A percentile compares a stretch with the other conserved stretches of the same genome.
Evolutionary conservation across 2,113 vertebrate genomes (phyloP).

Genomic region (Patagioenas fasciata): DNA sequence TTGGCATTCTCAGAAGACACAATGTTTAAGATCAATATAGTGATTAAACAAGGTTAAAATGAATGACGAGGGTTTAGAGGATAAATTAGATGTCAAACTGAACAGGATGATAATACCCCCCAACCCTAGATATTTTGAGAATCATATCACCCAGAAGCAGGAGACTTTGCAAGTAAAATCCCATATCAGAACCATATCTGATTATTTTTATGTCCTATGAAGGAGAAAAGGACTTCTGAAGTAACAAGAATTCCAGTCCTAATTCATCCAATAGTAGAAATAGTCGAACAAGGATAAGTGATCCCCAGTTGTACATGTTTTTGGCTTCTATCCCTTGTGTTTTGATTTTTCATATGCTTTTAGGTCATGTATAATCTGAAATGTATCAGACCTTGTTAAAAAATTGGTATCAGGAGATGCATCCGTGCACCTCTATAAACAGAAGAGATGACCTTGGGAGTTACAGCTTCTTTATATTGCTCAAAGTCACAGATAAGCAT

Average conservation of each 20-base stretch:
- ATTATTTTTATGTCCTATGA: not conserved
- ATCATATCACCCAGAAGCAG: not conserved
- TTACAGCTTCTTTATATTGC: not conserved
- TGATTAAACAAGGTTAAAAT: not conserved
- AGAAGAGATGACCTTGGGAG: fast-evolving
- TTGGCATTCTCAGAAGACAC: not conserved
- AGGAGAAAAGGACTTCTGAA: not conserved
- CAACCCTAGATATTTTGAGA: not conserved
- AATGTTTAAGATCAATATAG: not conserved
- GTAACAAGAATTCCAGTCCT: not conserved
- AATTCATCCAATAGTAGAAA: not conserved
- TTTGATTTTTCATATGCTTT: not conserved
- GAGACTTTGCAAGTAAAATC: not conserved
- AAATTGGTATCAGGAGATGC: not conserved
- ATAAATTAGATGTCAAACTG: not conserved
- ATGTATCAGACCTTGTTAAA: not conserved
- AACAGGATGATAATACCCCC: not conserved
- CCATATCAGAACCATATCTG: not conserved
- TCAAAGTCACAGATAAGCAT: not conserved
- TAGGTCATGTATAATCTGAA: not conserved
- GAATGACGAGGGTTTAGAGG: not conserved
- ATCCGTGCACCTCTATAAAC: not conserved
- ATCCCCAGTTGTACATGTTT: not conserved
- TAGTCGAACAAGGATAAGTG: not conserved
- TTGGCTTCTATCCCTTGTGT: not conserved